Percentiles rank a stretch among this genome's conserved stretches.
phyloP scores from a whole-genome alignment of 2,797 vertebrate genomes.

The Oreortyx pictus region DNA sequence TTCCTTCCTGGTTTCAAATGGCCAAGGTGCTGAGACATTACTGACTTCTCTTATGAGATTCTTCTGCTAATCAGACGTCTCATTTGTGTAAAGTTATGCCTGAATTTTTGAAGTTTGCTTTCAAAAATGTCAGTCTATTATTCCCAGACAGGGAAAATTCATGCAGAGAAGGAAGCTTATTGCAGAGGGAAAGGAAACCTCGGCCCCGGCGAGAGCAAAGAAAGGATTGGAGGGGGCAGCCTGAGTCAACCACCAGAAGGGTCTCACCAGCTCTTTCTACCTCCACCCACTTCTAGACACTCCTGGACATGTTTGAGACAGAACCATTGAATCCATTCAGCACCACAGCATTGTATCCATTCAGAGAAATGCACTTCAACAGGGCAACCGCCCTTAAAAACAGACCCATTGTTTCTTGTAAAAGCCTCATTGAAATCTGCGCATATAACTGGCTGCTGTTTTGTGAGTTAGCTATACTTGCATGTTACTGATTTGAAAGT shows the following conservation, averaged over 20 bases:
- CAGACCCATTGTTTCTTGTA: slow-evolving; percentile 60
- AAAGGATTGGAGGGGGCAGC: slow-evolving; percentile 46
- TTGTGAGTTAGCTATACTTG: slow-evolving; percentile 50
- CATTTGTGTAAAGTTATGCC: background rate
- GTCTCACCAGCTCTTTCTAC: slow-evolving; percentile 61
- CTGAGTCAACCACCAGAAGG: slow-evolving; percentile 48
- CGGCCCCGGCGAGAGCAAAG: background rate
- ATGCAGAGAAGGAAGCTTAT: slow-evolving; percentile 1
- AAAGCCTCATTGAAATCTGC: slow-evolving; percentile 65
- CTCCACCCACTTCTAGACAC: slow-evolving; percentile 69
- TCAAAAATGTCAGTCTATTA: background rate
- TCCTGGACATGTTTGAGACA: slow-evolving; percentile 64
- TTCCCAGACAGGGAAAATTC: slow-evolving; percentile 1
- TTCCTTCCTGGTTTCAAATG: slow-evolving; percentile 28
- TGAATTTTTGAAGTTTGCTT: background rate
- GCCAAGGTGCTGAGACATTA: background rate
- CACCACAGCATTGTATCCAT: slow-evolving; percentile 58
- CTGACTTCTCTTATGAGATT: slow-evolving; percentile 9
- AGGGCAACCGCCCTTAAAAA: slow-evolving; percentile 62
- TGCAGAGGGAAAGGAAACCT: background rate
- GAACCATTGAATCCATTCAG: slow-evolving; percentile 70
- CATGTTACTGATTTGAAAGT: slow-evolving; percentile 39
- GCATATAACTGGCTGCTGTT: slow-evolving; percentile 61
- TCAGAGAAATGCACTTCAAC: slow-evolving; percentile 67
- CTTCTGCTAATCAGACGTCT: background rate